A percentile compares a stretch with the other conserved stretches of the same genome.
Evolutionary conservation across 2,797 vertebrate genomes (phyloP).

Genomic region (Chlorospingus flavigularis): DNA sequence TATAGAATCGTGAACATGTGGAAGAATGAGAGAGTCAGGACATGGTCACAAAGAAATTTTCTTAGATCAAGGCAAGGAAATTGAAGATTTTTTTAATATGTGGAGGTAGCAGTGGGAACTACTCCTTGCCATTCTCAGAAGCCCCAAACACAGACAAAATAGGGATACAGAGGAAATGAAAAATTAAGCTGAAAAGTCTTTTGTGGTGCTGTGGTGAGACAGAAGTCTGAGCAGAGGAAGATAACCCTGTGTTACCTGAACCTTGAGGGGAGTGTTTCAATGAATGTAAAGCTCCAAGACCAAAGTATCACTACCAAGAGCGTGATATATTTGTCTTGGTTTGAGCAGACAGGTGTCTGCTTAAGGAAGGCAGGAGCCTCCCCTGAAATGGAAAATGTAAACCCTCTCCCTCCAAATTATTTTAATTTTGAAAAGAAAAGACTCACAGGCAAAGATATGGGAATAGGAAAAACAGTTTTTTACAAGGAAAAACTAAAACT

Average conservation of each 20-base stretch:
- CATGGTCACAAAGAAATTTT: background rate
- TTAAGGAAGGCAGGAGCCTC: background rate
- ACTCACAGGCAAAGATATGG: background rate
- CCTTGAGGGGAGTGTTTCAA: accelerated
- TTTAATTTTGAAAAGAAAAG: background rate
- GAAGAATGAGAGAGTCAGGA: background rate
- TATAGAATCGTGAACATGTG: background rate
- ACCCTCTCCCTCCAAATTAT: background rate
- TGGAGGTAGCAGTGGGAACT: background rate
- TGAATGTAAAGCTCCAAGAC: background rate
- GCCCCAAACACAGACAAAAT: background rate
- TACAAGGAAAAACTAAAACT: background rate
- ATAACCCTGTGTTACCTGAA: background rate
- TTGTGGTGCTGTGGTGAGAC: background rate
- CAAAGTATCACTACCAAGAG: accelerated
- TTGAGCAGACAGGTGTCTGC: background rate
- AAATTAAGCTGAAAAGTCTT: background rate
- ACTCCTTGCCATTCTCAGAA: background rate
- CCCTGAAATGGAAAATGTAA: background rate
- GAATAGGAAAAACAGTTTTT: background rate
- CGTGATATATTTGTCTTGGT: background rate
- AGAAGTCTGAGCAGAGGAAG: background rate
- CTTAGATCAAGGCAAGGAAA: background rate
- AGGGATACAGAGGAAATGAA: background rate
- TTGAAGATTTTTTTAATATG: too few relatives aligned